Base-by-base conservation (phyloP, 2,113 vertebrate species). In the Montifringilla adamsi region DNA sequence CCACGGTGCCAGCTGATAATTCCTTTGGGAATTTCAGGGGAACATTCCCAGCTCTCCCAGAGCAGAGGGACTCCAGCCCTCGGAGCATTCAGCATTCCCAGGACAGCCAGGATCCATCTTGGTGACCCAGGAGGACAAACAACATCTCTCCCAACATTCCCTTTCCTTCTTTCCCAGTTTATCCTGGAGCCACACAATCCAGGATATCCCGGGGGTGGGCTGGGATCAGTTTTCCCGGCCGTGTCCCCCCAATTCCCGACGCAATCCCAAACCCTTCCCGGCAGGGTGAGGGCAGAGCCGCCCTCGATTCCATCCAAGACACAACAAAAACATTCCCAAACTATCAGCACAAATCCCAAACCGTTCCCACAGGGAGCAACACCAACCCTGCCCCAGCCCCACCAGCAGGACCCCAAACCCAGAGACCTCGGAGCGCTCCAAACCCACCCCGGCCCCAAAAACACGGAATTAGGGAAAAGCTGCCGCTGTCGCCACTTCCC, bases 211-310 rank as follows among this genome's bases (percentile, higher is more conserved):
- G 1, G 53, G 15, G 15, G 1, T 44, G 2, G 3, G 2, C 12
- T 27, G 53, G 74, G 85, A 46, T 41, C 0, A 0, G 1, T 39
- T 79, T 78, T 70, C 74, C 47, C 0, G 0, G 13, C 28, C 1
- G 0, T 30, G 17, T 50, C 24, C n/a, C 39, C 50, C 13, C 23
- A 3, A 0, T 41, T 41, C 35, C 66, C 1, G 0, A 16, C 1
- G 3, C 41, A n/a, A 13, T n/a, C 30, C 49, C 30, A 68, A 3
- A 43, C 50, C n/a, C 2, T 33, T 19, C 46, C 23, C 1, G 0
- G 39, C 47, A 20, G 15, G 6, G 4, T 6, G 26, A 30, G 47
- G 58, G 4, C 56, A 20, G 56, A 47, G 28, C 56, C 6, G 1
- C 13, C 49, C 49, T 35, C 5, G 9, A 1, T 16, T 11, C 30